Percentiles rank a stretch among this genome's conserved stretches.
phyloP scores from a whole-genome alignment of 2,888 invertebrate species.

The Lycophotia porphyrea region DNA sequence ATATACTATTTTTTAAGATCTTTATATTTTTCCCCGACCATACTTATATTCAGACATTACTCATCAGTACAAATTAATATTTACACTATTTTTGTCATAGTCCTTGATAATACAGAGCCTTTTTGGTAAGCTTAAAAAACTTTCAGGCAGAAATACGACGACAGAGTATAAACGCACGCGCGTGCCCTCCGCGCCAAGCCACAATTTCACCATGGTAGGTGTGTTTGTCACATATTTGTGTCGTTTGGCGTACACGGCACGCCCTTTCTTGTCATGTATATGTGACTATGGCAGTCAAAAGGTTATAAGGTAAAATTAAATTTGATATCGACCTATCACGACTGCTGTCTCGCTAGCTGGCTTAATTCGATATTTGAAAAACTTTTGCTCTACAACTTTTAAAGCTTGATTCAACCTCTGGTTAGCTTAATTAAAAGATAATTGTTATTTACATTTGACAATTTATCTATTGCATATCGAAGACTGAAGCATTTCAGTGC shows the following conservation, averaged over 20 bases:
- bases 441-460: neutral
- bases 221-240: no score
- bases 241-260: no score
- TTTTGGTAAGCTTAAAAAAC: neutral
- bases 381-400: neutral
- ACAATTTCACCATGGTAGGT: no score
- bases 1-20: neutral
- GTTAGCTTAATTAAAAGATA: neutral
- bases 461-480: neutral
- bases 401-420: neutral
- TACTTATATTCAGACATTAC: slow-evolving; percentile 50
- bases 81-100: slow-evolving; percentile 46
- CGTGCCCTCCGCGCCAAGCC: no score
- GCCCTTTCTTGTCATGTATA: no score
- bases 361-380: neutral
- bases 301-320: neutral
- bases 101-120: slow-evolving; percentile 19
- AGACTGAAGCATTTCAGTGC: neutral
- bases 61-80: slow-evolving; percentile 58
- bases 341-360: neutral
- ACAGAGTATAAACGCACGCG: no score
- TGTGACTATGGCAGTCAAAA: no score
- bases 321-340: neutral
- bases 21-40: slow-evolving; percentile 16
- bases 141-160: neutral